Evolutionary conservation across 2,113 vertebrate genomes (phyloP).

Genomic region (Pardalotus punctatus): DNA sequence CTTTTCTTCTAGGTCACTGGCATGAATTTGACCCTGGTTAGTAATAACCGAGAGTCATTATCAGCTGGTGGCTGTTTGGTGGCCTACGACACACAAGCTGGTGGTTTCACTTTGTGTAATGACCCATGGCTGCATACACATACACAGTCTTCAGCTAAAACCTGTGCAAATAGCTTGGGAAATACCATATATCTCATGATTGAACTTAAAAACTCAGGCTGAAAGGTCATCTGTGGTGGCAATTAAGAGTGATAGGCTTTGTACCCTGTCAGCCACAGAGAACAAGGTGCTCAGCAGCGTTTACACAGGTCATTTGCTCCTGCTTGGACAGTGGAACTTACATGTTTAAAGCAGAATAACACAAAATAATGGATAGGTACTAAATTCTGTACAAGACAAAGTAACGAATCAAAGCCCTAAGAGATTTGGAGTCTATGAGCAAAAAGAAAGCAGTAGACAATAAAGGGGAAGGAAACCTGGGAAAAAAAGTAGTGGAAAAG

Average conservation of each 20-base stretch:
- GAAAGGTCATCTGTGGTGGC: slow-evolving; percentile 4
- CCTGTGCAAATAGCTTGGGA: slow-evolving; percentile 23
- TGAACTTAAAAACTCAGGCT: slow-evolving; percentile 29
- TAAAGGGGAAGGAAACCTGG: background rate
- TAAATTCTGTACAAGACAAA: background rate
- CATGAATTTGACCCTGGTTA: slow-evolving; percentile 54
- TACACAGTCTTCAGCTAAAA: slow-evolving; percentile 7
- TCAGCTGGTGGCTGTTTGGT: slow-evolving; percentile 36
- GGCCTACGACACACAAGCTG: background rate
- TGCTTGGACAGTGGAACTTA: background rate
- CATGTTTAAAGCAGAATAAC: background rate
- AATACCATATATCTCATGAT: background rate
- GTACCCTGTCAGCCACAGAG: background rate
- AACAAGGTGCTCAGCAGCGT: background rate
- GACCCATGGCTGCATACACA: slow-evolving; percentile 40
- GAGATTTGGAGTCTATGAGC: background rate
- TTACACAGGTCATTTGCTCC: background rate
- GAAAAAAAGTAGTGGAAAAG: background rate
- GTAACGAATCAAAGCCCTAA: background rate
- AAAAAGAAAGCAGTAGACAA: background rate
- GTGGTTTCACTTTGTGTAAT: slow-evolving; percentile 55
- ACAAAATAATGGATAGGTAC: background rate
- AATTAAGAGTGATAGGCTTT: slow-evolving; percentile 33
- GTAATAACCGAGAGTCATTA: background rate
- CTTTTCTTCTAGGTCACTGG: slow-evolving; percentile 44